Evolutionary conservation across 1,140 invertebrate species (phyloP), one percentile per base, ranked within the genome.

Genomic region (Sycophila sp.): DNA sequence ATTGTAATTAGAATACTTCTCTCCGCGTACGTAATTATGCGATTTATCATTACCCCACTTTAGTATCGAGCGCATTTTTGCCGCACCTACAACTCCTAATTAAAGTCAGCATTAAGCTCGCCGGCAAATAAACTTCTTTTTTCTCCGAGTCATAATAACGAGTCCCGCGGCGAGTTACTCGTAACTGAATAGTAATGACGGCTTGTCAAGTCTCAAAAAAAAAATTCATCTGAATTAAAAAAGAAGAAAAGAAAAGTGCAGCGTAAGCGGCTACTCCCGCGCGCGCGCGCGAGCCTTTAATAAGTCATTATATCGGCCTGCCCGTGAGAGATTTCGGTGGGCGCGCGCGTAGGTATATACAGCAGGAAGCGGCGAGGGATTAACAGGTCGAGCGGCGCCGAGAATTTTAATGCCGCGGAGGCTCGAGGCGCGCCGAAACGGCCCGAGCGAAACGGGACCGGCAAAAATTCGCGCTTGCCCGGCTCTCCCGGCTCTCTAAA

Each of bases 301-400:
- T 66, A 66, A 66, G 51, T 56, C 49, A 55, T 66, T 55, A 40
- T 53, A 66, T 55, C 34, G 32, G 30, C n/a, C n/a, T n/a, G n/a
- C n/a, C n/a, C n/a, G n/a, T 66, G 2, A 19, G 51, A 56, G 56
- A 42, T 22, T 32, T 66, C 17, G 19, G 30, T 30, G 19, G 55
- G 24, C 42, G 42, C 28, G 10, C 22, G 28, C 51, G 51, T 15
- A 22, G n/a, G n/a, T n/a, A n/a, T n/a, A n/a, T n/a, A n/a, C 28
- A 28, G 47, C 51, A 62, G 69, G 59, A 56, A 62, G 49, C 36
- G 55, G 49, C 32, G 59, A 64, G 58, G 58, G 60, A 56, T 64
- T 60, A 56, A 58, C 69, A 58, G 58, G 15, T 58, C 53, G 15
- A 36, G 38, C 4, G 19, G 32, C 26, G n/a, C 13, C 49, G 17